These are phyloP conservation scores for Temnothorax curvispinosus DNA, from an alignment of 1,140 invertebrate genomes.

Conservation along the genomic window DNA sequence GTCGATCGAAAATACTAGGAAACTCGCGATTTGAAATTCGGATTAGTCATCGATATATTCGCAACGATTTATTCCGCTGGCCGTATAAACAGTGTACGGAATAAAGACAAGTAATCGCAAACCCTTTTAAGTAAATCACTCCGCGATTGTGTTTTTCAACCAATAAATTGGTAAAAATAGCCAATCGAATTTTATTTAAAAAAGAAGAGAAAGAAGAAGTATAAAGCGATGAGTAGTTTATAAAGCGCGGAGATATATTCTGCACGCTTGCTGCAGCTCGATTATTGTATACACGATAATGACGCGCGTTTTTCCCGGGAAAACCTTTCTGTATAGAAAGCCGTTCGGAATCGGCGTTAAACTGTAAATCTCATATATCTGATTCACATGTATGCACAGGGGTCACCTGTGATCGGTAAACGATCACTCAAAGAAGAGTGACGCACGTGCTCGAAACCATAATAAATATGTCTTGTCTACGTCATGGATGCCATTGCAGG, in stretches of 20 bases:
- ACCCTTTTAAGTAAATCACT: constrained; percentile 13
- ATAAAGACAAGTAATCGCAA: neutral
- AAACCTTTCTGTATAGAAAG: too few relatives aligned
- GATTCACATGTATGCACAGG: too few relatives aligned
- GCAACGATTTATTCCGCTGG: neutral
- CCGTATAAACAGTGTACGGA: neutral
- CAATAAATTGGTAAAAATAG: neutral
- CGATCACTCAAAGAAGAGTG: too few relatives aligned
- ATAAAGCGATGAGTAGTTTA: neutral
- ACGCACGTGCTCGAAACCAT: constrained; percentile 36
- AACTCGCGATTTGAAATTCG: constrained; percentile 73
- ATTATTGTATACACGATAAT: constrained; percentile 38
- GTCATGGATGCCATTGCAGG: constrained; percentile 52
- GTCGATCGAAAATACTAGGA: constrained; percentile 51
- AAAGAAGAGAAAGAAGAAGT: neutral
- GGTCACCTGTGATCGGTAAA: too few relatives aligned
- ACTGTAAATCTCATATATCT: too few relatives aligned
- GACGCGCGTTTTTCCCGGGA: constrained; percentile 20
- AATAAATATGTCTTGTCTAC: constrained; percentile 47
- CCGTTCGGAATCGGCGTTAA: too few relatives aligned
- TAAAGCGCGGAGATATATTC: neutral
- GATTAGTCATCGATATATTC: constrained; percentile 43
- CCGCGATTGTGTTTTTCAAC: neutral
- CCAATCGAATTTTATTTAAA: neutral
- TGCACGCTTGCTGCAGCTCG: neutral